These are phyloP conservation scores for Ips typographus DNA, from an alignment of 1,140 invertebrate species.

Conservation along the genomic window DNA sequence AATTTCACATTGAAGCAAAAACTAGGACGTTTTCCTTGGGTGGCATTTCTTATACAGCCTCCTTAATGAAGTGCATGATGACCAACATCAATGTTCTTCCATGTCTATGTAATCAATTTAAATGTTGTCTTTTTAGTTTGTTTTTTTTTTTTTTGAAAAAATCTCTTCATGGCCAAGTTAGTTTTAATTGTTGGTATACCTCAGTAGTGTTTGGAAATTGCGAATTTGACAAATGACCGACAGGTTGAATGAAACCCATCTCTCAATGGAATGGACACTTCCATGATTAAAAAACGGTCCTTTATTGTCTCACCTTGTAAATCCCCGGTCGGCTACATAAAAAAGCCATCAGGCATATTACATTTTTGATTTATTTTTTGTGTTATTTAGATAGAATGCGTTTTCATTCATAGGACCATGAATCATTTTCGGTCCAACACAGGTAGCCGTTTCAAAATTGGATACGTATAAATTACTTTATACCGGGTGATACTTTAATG, in stretches of 20 bases:
- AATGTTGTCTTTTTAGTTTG: no score
- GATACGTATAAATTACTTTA: slow-evolving; percentile 29
- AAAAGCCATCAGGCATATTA: slow-evolving; percentile 21
- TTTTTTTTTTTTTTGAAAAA: no score
- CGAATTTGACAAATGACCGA: neutral
- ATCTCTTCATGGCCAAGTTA: no score
- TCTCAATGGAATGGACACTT: neutral
- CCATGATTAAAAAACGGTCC: slow-evolving; percentile 12
- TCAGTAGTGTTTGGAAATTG: no score
- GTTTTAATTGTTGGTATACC: no score
- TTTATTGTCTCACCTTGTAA: slow-evolving; percentile 16
- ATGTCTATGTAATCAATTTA: no score
- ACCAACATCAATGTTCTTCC: neutral
- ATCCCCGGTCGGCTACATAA: slow-evolving; percentile 6
- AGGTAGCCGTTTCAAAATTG: slow-evolving; percentile 22
- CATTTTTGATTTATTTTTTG: slow-evolving; percentile 28
- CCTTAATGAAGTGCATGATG: neutral
- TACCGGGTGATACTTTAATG: neutral
- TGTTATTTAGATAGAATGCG: slow-evolving; percentile 25
- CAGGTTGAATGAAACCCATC: neutral
- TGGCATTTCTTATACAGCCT: neutral
- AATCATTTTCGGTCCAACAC: slow-evolving; percentile 26
- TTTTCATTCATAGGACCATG: slow-evolving; percentile 26
- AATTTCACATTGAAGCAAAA: neutral
- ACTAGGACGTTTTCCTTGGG: slow-evolving; percentile 3